Evolutionary conservation across 2,888 invertebrate species (phyloP), one percentile per base, ranked within the genome.

Genomic region (Palloptera scutellata): DNA sequence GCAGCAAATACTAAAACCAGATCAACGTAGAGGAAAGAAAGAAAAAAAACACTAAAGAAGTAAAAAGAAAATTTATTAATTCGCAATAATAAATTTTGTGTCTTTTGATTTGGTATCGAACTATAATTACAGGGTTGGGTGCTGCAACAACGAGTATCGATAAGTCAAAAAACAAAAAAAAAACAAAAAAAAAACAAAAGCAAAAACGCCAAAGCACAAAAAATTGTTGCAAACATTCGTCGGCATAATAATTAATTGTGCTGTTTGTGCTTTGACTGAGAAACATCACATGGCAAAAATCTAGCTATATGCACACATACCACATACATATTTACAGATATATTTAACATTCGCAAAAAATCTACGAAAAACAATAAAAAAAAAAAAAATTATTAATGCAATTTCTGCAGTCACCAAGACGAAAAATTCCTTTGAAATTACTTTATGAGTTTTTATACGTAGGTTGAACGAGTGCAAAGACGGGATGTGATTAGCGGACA

Each of bases 71-170:
- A 81, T 81, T 81, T 81, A 82, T 82, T 81, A 82, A 82, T 81
- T 79, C 82, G 76, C 78, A 83, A 83, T 83, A 83, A 83, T 83
- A 83, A 82, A 84, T 83, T 84, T 79, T 81, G 81, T 83, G 83
- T 84, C 84, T 83, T 80, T 82, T 82, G 83, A 84, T 83, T 83
- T 84, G 80, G 79, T 84, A 84, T 82, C 84, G 81, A 83, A 77
- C 79, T 79, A 82, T 83, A 83, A 83, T 83, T 84, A 83, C 77
- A 80, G 80, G 84, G 79, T 84, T 74, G 73, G 74, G 69, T 67
- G 76, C 72, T 70, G 70, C 72, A 70, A 53, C 68, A 70, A 70
- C 70, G 64, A 64, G 30, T 30, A 30, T 30, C 3, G 6, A 30
- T 30, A 30, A 30, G 3, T 2, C 30, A 30, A 30, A 30, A 30